Evolutionary conservation across 2,797 vertebrate species (phyloP).

Genomic region (Sarcophilus harrisii): DNA sequence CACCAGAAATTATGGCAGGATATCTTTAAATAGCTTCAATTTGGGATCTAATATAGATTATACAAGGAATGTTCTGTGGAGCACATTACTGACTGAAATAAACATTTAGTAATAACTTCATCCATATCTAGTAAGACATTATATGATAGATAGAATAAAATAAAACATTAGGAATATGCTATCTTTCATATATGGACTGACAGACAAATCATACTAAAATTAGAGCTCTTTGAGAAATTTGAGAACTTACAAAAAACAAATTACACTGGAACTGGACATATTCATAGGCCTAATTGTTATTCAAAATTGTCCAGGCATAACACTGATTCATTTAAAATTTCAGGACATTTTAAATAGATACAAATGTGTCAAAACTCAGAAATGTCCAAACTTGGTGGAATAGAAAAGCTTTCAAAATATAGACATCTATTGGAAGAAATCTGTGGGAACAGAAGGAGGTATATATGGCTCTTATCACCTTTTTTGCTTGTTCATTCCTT

Average conservation of each 20-base stretch:
- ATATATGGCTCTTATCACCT: neutral
- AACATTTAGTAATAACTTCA: neutral
- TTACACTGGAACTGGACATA: neutral
- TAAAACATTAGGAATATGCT: neutral
- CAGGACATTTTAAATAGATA: neutral
- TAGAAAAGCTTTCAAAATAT: neutral
- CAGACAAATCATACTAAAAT: neutral
- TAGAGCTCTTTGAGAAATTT: neutral
- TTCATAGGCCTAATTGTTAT: neutral
- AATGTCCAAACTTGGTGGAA: neutral
- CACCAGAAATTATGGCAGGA: neutral
- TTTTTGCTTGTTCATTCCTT: neutral
- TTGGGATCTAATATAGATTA: neutral
- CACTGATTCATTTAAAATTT: neutral
- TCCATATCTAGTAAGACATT: neutral
- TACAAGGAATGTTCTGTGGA: neutral
- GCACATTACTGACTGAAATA: neutral
- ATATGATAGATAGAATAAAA: neutral
- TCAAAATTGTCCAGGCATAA: neutral
- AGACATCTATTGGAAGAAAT: neutral
- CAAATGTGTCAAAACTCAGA: neutral
- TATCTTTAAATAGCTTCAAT: neutral
- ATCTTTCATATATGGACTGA: neutral
- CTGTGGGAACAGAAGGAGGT: neutral
- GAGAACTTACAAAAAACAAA: neutral